Conservation (phyloP, 2,113 vertebrate genomes). For the Maccullochella peelii region DNA sequence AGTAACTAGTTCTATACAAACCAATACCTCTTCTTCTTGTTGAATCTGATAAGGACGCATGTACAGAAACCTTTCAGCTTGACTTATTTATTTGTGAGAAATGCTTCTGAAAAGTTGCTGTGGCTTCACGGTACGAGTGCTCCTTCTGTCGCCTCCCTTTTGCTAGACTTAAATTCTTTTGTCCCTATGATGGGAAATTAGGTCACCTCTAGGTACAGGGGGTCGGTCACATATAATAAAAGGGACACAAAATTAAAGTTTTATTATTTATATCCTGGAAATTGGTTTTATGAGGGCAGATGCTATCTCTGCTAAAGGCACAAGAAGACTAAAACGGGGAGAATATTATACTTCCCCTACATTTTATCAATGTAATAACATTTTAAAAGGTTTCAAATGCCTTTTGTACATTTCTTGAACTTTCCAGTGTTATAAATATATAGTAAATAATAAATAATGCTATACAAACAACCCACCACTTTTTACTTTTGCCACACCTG, state of each 20-base stretch:
- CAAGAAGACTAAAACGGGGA: conserved; percentile 33
- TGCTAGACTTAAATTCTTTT: conserved; percentile 56
- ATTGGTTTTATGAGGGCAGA: conserved; percentile 81
- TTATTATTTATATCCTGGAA: conserved; percentile 86
- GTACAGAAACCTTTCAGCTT: conserved; percentile 16
- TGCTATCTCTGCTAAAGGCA: conserved; percentile 70
- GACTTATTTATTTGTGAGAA: conserved; percentile 57
- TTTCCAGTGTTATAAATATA: not conserved
- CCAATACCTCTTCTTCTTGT: conserved; percentile 35
- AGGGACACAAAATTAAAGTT: conserved; percentile 81
- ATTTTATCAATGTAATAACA: conserved; percentile 61
- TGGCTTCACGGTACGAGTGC: conserved; percentile 16
- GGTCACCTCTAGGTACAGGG: conserved; percentile 68
- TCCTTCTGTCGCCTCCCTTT: conserved; percentile 36
- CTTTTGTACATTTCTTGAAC: conserved; percentile 13
- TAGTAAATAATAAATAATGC: not conserved
- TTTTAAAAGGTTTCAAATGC: conserved; percentile 46
- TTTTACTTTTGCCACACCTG: not conserved
- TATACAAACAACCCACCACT: not conserved
- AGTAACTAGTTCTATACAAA: conserved; percentile 25
- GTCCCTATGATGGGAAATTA: conserved; percentile 62
- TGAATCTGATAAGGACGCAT: conserved; percentile 46
- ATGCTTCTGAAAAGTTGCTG: conserved; percentile 13
- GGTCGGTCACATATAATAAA: conserved; percentile 81
- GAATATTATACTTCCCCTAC: conserved; percentile 24